These are phyloP conservation scores for Scaptomyza hsui DNA, from an alignment of 1,140 invertebrate species.

Conservation along the genomic window DNA sequence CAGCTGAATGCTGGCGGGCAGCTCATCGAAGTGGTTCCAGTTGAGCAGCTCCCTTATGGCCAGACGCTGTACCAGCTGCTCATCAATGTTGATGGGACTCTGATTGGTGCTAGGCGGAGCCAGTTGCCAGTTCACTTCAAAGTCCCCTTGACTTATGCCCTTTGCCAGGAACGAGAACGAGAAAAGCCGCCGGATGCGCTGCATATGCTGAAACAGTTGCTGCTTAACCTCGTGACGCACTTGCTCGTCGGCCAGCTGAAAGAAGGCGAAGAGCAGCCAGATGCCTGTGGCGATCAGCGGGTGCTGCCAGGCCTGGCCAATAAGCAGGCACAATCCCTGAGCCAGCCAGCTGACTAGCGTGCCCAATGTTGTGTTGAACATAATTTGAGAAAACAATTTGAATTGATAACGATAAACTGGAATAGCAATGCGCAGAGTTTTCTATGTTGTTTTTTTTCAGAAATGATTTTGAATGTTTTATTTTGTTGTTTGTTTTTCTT, in stretches of 20 bases:
- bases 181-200: not conserved
- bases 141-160: not conserved
- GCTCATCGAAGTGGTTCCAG: constrained; percentile 80
- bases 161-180: constrained; percentile 2
- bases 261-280: constrained; percentile 36
- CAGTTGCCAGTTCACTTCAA: constrained; percentile 46
- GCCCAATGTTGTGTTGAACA: constrained; percentile 65
- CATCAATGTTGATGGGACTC: constrained; percentile 84
- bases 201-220: constrained; percentile 8
- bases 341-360: constrained; percentile 34
- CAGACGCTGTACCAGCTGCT: constrained; percentile 53
- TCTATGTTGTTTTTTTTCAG: constrained; percentile 14
- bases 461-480: constrained; percentile 23
- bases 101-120: constrained; percentile 52
- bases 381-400: constrained; percentile 7
- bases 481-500: constrained; percentile 12
- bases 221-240: constrained; percentile 24
- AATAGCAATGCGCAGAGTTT: constrained; percentile 1
- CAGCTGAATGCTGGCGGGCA: constrained; percentile 62
- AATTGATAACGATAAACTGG: not conserved
- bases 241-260: constrained; percentile 42
- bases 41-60: constrained; percentile 73
- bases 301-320: constrained; percentile 52
- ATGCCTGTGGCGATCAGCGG: constrained; percentile 45
- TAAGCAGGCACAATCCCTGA: constrained; percentile 36